A percentile compares a stretch with the other conserved stretches of the same genome.
Evolutionary conservation across 1,140 invertebrate species (phyloP).

Genomic region (Drusus annulatus): DNA sequence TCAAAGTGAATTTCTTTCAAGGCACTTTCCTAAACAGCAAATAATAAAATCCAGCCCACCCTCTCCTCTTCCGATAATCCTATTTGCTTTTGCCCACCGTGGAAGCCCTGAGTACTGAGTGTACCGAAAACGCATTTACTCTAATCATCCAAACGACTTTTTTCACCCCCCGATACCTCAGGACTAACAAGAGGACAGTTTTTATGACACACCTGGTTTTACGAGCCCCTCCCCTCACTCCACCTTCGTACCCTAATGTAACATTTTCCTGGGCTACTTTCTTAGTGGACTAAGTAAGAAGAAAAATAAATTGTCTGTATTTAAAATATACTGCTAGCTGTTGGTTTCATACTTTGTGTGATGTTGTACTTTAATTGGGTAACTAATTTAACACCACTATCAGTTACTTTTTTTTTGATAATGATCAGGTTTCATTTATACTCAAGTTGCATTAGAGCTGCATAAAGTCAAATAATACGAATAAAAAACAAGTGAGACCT

Average conservation of each 20-base stretch:
- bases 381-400: too few species aligned
- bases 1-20: too few species aligned
- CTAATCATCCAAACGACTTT: conserved; percentile 57
- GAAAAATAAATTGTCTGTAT: neutral
- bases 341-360: too few species aligned
- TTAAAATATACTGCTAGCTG: neutral
- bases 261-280: neutral
- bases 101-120: conserved; percentile 5
- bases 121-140: conserved; percentile 49
- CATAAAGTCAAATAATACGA: too few species aligned
- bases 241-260: neutral
- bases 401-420: too few species aligned
- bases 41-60: neutral
- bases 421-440: too few species aligned
- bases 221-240: conserved; percentile 31
- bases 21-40: too few species aligned
- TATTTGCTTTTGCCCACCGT: neutral
- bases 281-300: conserved; percentile 13
- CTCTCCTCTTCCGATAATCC: neutral
- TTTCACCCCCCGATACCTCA: conserved; percentile 39
- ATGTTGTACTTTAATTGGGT: too few species aligned
- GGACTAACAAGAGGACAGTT: conserved; percentile 47
- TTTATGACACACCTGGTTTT: conserved; percentile 58
- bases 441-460: too few species aligned
- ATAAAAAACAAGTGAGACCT: too few species aligned